Conservation (phyloP, 2,797 vertebrate species). For the Phrynocephalus forsythii region DNA sequence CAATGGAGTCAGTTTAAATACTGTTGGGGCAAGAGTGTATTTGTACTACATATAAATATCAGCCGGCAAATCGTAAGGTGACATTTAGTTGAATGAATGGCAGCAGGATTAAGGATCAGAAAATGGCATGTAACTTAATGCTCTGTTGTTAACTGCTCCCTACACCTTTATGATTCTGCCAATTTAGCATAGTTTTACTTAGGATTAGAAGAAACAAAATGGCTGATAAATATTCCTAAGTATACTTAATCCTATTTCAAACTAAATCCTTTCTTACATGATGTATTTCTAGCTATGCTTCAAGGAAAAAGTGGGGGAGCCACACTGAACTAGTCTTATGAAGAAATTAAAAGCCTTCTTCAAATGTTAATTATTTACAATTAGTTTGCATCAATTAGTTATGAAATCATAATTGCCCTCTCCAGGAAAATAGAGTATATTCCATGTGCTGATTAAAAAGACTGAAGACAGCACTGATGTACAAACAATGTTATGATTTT, state of each 20-base stretch:
- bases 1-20: background rate
- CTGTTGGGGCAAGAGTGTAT: background rate
- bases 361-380: conserved; percentile 76
- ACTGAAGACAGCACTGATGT: conserved; percentile 29
- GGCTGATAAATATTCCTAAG: conserved; percentile 70
- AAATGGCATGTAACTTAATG: conserved; percentile 42
- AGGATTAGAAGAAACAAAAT: conserved; percentile 64
- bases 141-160: conserved; percentile 41
- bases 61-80: background rate
- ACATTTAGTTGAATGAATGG: conserved; percentile 28
- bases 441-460: conserved; percentile 67
- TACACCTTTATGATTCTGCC: conserved; percentile 34
- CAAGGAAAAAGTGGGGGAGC: conserved; percentile 49
- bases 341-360: conserved; percentile 69
- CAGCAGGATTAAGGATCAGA: background rate
- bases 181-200: conserved; percentile 58
- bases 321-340: conserved; percentile 63
- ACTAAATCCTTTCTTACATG: conserved; percentile 78
- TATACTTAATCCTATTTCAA: conserved; percentile 79
- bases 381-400: conserved; percentile 75
- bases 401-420: conserved; percentile 72
- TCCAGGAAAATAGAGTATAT: conserved; percentile 73
- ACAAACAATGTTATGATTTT: background rate
- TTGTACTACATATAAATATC: background rate
- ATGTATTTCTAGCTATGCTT: conserved; percentile 77